Evolutionary conservation across 1,140 invertebrate genomes (phyloP), one percentile per base, ranked within the genome.

Genomic region (Ooceraea biroi): DNA sequence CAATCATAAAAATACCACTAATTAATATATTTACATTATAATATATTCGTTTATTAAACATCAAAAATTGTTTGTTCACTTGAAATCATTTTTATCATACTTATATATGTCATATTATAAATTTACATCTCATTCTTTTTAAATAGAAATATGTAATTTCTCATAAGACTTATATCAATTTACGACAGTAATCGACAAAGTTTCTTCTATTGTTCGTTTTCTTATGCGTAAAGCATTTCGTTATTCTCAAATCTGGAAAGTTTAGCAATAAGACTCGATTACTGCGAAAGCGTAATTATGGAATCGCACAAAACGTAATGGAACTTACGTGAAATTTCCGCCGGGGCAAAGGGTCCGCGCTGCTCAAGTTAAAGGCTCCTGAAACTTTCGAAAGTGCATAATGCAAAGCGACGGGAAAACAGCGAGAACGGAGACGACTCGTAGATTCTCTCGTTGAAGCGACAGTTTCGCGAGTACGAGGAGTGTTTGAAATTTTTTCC

Each of bases 341-440:
- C 58, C 17, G 17, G 14, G 7, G 71, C 14, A 52, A 66, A 27
- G 44, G 11, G n/a, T 25, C 12, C 27, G 60, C 30, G 60, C 27
- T 41, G 11, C 48, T 27, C 52, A 52, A 58, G 83, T 22, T 74
- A 85, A 83, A 85, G 78, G 57, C 66, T 88, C 66, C 77, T 78
- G 78, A 88, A 89, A 89, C 86, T 80, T 87, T 74, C 36, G 76
- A 46, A 74, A 88, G 86, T 85, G 74, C 58, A 88, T 83, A 83
- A 85, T 77, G 41, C 60, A 82, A 72, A 80, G 77, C 52, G 60
- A 83, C 58, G 72, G 63, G 52, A 82, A 88, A 85, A 88, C 86
- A 85, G 78, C 50, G 52, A 44, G 19, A 50, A 27, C 50, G 46
- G 71, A 58, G 41, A 72, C 27, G 36, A 84, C 41, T 68, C 76